Evolutionary conservation across 1,140 invertebrate genomes (phyloP), one percentile per base, ranked within the genome.

Genomic region (Ectropis grisescens): DNA sequence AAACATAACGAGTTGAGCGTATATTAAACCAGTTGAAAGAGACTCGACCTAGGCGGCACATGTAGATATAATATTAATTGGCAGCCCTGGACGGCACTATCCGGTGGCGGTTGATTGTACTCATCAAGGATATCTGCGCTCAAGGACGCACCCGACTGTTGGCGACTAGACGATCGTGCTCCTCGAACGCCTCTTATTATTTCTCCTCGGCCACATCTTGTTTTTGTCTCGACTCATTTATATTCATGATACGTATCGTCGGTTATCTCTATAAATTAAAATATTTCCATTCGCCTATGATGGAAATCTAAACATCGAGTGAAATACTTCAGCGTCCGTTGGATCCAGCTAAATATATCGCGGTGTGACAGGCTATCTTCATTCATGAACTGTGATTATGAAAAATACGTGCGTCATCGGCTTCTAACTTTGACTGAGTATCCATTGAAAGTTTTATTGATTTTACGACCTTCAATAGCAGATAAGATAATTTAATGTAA

Each of bases 81-180:
- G 45, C 64, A 79, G 60, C 69, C 67, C 74, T 79, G 69, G 35
- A 58, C 54, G 51, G 43, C 46, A 52, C 59, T 69, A 68, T 69
- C 66, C 75, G 61, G 75, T 67, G 75, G 68, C 72, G 69, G 75
- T 81, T 81, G 70, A 81, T 75, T 81, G 75, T 78, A 74, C 72
- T 74, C 75, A 81, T 81, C 75, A 78, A 81, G 75, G 75, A 71
- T 80, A 70, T 74, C 72, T 71, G 52, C 66, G 60, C 67, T 81
- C 75, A 81, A 81, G 75, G 75, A 81, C 75, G 72, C 46, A 58
- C 50, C 30, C 66, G 56, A 55, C n/a, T n/a, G n/a, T n/a, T n/a
- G n/a, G n/a, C n/a, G n/a, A n/a, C 69, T 75, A 75, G 71, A 70
- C 69, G 55, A 62, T 64, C 47, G 58, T 42, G 36, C 31, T 53